Evolutionary conservation across 2,797 vertebrate genomes (phyloP), one percentile per base, ranked within the genome.

Genomic region (Chelmon rostratus): DNA sequence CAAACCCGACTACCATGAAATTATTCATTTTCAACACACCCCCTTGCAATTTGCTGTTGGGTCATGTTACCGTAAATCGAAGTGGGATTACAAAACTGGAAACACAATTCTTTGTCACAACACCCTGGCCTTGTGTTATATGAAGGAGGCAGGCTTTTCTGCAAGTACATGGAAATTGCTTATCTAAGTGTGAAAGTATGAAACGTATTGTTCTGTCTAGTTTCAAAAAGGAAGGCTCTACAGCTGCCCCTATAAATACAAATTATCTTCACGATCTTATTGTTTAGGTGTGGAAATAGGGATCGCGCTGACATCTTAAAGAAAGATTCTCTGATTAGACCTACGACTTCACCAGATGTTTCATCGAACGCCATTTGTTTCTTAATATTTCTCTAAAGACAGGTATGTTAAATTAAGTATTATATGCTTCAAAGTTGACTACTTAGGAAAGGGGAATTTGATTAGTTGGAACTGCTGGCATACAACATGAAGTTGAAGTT

Each of bases 21-120:
- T 72, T 18, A 42, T 47, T 18, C 4, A 13, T 69, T 49, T 59
- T 46, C 42, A 70, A 9, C 68, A 44, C 38, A 3, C 44, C 16
- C 37, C 50, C 67, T 63, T 84, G 46, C 77, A 54, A 85, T 82
- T 85, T 70, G 38, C 57, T 42, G 6, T 28, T 44, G 25, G 84
- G 69, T 83, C 62, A 23, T 13, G 67, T 89, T 87, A 84, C 86
- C 71, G 82, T 88, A 79, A 90, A 88, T 69, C 69, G 19, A 23
- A 67, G 19, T 11, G n/a, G 68, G 52, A 69, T 77, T 46, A 65
- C 54, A 67, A 75, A 73, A 82, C 56, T 72, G 75, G 72, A 80
- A 83, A 82, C 42, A 23, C 42, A 52, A 21, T 38, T 79, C 28
- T 69, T 75, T 42, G 49, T 78, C 57, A 68, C 21, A 67, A 46